These are phyloP conservation scores for Ellobius talpinus DNA, from an alignment of 2,113 vertebrate species.

Conservation along the genomic window DNA sequence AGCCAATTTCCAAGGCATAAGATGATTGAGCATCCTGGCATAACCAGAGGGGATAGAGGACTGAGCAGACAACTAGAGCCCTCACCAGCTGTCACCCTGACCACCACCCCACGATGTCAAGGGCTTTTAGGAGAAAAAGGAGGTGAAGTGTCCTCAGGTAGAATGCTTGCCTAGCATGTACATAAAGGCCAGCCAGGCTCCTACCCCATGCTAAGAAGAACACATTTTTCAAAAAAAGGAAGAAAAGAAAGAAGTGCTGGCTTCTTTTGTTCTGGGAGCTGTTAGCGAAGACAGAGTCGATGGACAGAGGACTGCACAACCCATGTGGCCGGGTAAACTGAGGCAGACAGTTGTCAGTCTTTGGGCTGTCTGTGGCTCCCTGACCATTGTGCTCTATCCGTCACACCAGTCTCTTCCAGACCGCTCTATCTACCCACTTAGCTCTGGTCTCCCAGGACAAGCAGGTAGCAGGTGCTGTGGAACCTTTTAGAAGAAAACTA, in stretches of 20 bases:
- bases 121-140: neutral
- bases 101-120: slow-evolving; percentile 6
- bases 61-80: neutral
- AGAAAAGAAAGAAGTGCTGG: neutral
- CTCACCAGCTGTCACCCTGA: neutral
- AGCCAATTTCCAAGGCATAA: neutral
- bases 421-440: neutral
- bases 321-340: neutral
- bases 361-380: neutral
- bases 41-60: neutral
- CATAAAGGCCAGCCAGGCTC: too few species aligned
- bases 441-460: neutral
- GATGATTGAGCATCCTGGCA: too few species aligned
- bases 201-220: neutral
- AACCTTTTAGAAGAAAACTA: neutral
- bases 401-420: neutral
- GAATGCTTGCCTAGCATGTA: too few species aligned
- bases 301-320: neutral
- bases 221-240: neutral
- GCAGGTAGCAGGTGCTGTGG: too few species aligned
- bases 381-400: neutral
- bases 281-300: neutral
- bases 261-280: neutral
- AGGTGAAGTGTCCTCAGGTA: neutral
- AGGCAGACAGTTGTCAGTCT: neutral